Percentiles rank a stretch among this genome's conserved stretches.
phyloP scores from a whole-genome alignment of 2,113 vertebrate genomes.

The Tonatia bakeri region DNA sequence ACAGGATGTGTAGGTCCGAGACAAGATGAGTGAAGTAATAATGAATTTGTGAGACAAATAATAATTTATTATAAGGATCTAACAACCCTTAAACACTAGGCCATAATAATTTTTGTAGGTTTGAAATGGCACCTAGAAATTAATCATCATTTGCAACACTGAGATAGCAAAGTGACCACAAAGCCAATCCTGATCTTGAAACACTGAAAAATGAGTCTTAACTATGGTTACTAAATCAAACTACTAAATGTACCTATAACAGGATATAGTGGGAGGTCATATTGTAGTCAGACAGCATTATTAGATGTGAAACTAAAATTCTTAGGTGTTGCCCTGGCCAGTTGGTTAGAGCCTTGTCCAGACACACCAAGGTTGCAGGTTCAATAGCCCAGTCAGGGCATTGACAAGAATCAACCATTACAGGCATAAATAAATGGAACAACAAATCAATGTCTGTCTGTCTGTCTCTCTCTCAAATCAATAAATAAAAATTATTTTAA shows the following conservation, averaged over 20 bases:
- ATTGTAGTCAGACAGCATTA: neutral
- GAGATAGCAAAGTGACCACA: neutral
- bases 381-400: too few species aligned
- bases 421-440: too few species aligned
- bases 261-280: neutral
- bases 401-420: too few species aligned
- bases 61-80: constrained; percentile 1
- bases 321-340: neutral
- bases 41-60: constrained; percentile 10
- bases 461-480: too few species aligned
- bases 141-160: neutral
- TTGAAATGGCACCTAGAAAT: neutral
- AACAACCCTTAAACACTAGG: neutral
- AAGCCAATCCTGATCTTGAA: constrained; percentile 4
- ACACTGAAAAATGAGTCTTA: neutral
- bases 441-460: too few species aligned
- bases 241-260: neutral
- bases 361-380: too few species aligned
- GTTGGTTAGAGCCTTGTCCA: too few species aligned
- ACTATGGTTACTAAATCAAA: neutral
- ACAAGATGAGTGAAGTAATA: neutral
- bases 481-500: too few species aligned
- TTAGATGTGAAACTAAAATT: constrained; percentile 17
- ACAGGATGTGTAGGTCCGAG: neutral
- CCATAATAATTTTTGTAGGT: neutral